Percentiles rank a stretch among this genome's conserved stretches.
These are phyloP conservation scores for Sarcophaga subvicina DNA, from an alignment of 2,888 invertebrate species.

Conservation along the genomic window DNA sequence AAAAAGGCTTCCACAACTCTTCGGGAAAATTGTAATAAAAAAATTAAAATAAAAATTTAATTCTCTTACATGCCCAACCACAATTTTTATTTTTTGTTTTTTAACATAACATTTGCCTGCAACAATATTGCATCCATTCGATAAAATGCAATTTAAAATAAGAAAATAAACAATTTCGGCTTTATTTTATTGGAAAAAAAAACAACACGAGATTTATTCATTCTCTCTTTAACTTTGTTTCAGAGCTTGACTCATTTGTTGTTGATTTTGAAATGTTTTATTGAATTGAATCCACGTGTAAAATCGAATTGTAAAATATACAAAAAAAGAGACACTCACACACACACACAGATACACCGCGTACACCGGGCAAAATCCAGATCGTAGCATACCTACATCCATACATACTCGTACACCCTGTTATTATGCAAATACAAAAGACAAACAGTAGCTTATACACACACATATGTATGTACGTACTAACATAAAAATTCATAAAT, in stretches of 20 bases:
- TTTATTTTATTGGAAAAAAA: too few relatives aligned
- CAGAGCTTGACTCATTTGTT: neutral
- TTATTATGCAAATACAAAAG: neutral
- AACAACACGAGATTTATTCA: too few relatives aligned
- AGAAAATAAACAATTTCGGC: too few relatives aligned
- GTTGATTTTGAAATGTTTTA: neutral
- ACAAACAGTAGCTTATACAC: neutral
- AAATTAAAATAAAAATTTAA: too few relatives aligned
- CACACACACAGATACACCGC: neutral
- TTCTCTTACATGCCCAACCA: too few relatives aligned
- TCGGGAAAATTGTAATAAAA: too few relatives aligned
- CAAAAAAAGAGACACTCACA: too few relatives aligned
- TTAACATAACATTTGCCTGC: too few relatives aligned
- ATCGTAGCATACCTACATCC: neutral
- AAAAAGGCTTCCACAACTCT: too few relatives aligned
- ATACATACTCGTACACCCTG: neutral
- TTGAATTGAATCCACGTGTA: slow-evolving; percentile 13
- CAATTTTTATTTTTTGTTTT: too few relatives aligned
- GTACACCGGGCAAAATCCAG: neutral
- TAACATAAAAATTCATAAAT: slow-evolving; percentile 47
- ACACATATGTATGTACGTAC: neutral
- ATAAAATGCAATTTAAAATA: too few relatives aligned
- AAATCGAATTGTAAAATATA: neutral
- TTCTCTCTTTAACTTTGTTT: neutral
- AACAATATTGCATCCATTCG: too few relatives aligned